Conservation (phyloP, 2,797 vertebrate species). For the Picus viridis region DNA sequence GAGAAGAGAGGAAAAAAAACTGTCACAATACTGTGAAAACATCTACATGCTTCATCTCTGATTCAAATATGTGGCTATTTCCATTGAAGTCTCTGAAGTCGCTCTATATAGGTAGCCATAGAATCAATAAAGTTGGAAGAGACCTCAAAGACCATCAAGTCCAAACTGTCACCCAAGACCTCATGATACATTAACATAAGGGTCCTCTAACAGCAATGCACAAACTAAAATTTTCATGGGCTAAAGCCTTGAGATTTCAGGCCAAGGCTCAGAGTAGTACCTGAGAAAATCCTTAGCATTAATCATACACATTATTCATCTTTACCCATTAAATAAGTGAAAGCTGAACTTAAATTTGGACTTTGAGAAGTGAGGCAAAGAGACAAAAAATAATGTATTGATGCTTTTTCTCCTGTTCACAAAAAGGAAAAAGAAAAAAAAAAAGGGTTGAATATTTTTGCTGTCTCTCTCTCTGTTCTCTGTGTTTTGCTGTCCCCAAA, state of each 20-base stretch:
- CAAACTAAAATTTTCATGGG: background rate
- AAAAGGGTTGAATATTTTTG: background rate
- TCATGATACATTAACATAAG: background rate
- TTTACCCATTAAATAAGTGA: background rate
- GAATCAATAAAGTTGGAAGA: too few relatives aligned
- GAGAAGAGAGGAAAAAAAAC: background rate
- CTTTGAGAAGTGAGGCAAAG: background rate
- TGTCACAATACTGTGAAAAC: background rate
- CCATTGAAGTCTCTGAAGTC: background rate
- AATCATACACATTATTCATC: background rate
- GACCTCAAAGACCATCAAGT: too few relatives aligned
- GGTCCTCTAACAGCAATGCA: background rate
- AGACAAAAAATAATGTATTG: background rate
- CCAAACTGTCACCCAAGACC: too few relatives aligned
- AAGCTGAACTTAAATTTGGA: background rate
- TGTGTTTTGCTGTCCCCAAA: background rate
- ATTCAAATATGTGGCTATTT: background rate
- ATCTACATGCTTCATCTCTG: background rate
- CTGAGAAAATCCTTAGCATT: background rate
- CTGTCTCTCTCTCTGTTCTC: background rate
- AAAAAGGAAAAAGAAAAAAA: background rate
- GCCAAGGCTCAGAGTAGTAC: background rate
- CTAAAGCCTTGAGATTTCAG: background rate
- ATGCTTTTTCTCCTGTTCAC: background rate
- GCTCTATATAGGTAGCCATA: too few relatives aligned